Conservation (phyloP, 2,797 vertebrate species). For the Danionella dracula region DNA sequence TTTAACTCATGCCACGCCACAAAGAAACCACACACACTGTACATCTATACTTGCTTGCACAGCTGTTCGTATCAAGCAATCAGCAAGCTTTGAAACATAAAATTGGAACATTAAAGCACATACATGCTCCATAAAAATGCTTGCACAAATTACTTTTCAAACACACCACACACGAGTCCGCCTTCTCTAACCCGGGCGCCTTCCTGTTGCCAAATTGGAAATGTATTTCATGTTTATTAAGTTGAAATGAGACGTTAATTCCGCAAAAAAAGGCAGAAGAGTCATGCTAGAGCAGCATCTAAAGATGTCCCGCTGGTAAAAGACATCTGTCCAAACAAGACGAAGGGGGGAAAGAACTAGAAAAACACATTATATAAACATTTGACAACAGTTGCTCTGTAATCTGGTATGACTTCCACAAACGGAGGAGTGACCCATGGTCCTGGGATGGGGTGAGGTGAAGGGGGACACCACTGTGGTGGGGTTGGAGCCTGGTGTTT, state of each 20-base stretch:
- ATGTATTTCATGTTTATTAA: conserved; percentile 63
- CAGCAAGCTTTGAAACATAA: conserved; percentile 14
- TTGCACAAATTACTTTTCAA: conserved; percentile 13
- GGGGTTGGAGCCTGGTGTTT: conserved; percentile 62
- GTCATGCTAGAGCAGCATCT: conserved; percentile 60
- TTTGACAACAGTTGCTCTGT: conserved; percentile 80
- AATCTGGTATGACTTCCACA: conserved; percentile 78
- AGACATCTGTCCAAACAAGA: conserved; percentile 77
- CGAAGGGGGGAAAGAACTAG: conserved; percentile 55
- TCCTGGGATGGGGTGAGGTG: conserved; percentile 59
- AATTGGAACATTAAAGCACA: conserved; percentile 11
- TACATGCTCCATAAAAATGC: background rate
- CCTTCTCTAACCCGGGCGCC: conserved; percentile 28
- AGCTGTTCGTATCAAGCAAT: conserved; percentile 32
- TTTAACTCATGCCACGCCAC: conserved; percentile 62
- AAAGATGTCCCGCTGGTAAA: conserved; percentile 64
- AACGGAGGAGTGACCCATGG: conserved; percentile 65
- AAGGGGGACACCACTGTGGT: conserved; percentile 66
- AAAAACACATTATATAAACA: conserved; percentile 78
- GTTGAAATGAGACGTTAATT: conserved; percentile 68
- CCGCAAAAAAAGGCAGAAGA: conserved; percentile 53
- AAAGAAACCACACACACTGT: conserved; percentile 8
- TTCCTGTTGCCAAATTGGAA: conserved; percentile 41
- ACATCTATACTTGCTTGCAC: conserved; percentile 12
- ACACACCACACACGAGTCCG: conserved; percentile 26